These are phyloP conservation scores for Drepana falcataria DNA, from an alignment of 2,888 invertebrate species.

Conservation along the genomic window DNA sequence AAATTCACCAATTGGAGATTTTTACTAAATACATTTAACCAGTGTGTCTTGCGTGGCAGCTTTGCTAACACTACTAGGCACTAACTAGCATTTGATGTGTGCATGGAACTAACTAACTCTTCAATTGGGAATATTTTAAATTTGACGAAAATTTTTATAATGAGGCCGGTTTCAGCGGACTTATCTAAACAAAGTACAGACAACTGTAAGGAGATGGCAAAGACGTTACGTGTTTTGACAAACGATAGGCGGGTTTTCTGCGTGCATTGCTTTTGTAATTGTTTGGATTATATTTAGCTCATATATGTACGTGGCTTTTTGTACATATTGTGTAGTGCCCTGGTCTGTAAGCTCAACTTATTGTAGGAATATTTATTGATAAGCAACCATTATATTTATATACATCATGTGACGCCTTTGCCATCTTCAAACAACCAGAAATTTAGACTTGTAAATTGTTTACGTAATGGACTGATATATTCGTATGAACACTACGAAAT, in stretches of 20 bases:
- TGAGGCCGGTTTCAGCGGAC: background rate
- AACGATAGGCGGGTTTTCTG: background rate
- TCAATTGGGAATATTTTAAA: background rate
- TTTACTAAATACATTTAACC: constrained; percentile 12
- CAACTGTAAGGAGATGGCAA: background rate
- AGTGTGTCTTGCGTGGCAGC: constrained; percentile 18
- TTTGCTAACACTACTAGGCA: constrained; percentile 26
- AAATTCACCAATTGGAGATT: background rate
- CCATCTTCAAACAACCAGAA: background rate
- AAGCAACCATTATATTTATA: background rate
- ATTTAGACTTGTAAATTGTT: background rate
- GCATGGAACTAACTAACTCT: constrained; percentile 23
- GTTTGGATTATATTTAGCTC: background rate
- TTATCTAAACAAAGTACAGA: no score
- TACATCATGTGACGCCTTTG: background rate
- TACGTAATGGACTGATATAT: background rate
- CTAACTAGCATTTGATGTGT: constrained; percentile 27
- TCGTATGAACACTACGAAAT: background rate
- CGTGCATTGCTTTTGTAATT: background rate
- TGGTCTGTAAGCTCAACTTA: background rate
- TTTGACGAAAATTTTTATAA: background rate
- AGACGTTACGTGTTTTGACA: background rate
- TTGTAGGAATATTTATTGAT: background rate
- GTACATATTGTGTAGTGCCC: background rate
- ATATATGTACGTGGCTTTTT: background rate